These are phyloP conservation scores for Falco columbarius DNA, from an alignment of 2,797 vertebrate genomes.

Conservation along the genomic window DNA sequence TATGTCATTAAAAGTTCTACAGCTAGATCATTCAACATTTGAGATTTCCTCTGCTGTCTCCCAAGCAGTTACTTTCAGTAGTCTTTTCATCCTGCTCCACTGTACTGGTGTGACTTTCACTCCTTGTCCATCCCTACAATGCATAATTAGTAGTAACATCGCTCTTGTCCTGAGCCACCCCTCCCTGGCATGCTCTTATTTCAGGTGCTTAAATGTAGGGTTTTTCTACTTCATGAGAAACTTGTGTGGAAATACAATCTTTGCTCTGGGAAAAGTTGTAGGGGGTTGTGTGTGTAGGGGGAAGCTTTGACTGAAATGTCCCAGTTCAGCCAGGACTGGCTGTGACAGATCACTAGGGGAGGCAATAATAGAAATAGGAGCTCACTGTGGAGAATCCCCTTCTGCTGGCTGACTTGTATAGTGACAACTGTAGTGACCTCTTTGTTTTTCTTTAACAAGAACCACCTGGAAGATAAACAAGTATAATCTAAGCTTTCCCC, in stretches of 20 bases:
- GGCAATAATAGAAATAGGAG: neutral
- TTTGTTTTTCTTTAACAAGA: neutral
- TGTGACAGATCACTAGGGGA: neutral
- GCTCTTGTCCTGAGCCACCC: neutral
- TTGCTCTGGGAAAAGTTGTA: neutral
- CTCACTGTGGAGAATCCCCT: neutral
- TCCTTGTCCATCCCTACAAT: neutral
- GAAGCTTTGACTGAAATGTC: neutral
- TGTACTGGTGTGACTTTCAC: neutral
- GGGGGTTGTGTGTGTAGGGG: fast-evolving
- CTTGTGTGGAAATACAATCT: neutral
- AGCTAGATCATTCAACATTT: neutral
- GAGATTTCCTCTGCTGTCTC: neutral
- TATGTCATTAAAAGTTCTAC: neutral
- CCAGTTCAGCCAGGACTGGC: neutral
- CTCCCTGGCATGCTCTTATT: neutral
- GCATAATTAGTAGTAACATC: neutral
- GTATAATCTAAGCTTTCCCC: neutral
- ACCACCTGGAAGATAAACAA: neutral
- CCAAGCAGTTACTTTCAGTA: neutral
- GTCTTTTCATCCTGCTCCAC: neutral
- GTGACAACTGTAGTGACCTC: neutral
- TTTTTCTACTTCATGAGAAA: neutral
- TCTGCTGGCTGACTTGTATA: neutral
- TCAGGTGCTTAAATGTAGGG: neutral